Evolutionary conservation across 64 coral and sea anemone genomes (phyloP).

Genomic region (Actinia equina): DNA sequence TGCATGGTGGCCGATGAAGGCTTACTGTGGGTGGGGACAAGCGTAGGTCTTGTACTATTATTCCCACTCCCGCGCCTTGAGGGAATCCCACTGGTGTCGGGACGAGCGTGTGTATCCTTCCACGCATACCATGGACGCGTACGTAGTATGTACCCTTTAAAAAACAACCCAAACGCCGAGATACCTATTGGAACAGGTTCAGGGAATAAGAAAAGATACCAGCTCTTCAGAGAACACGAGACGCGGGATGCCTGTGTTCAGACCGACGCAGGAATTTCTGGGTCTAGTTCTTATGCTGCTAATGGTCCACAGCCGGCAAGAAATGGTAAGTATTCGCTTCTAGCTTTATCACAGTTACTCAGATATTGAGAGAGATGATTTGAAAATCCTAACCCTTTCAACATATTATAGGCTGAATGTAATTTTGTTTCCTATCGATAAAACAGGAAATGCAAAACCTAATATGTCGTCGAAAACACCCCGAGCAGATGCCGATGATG

Average conservation of each 20-base stretch:
- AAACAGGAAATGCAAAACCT: background rate
- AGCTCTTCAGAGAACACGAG: conserved; percentile 66
- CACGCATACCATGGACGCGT: conserved; percentile 83
- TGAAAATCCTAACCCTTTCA: too few relatives aligned
- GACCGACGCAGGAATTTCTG: conserved; percentile 64
- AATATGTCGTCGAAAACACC: background rate
- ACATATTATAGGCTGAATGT: background rate
- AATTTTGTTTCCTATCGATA: background rate
- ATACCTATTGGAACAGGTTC: conserved; percentile 30
- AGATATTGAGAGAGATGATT: too few relatives aligned
- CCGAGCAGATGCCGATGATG: background rate
- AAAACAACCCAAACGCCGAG: conserved; percentile 52
- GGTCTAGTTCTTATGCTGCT: conserved; percentile 42
- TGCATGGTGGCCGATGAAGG: conserved; percentile 73
- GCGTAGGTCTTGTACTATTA: conserved; percentile 79
- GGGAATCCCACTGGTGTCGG: conserved; percentile 87
- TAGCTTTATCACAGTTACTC: background rate
- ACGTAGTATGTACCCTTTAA: conserved; percentile 70
- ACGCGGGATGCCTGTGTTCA: conserved; percentile 89
- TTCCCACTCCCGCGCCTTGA: conserved; percentile 85
- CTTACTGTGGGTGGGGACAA: conserved; percentile 87
- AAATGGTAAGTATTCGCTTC: conserved; percentile 27
- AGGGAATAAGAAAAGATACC: conserved; percentile 37
- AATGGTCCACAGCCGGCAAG: conserved; percentile 36
- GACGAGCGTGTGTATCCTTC: conserved; percentile 89